phyloP scores from a whole-genome alignment of 2,888 invertebrate genomes.

The Mesorhabditis belari region DNA sequence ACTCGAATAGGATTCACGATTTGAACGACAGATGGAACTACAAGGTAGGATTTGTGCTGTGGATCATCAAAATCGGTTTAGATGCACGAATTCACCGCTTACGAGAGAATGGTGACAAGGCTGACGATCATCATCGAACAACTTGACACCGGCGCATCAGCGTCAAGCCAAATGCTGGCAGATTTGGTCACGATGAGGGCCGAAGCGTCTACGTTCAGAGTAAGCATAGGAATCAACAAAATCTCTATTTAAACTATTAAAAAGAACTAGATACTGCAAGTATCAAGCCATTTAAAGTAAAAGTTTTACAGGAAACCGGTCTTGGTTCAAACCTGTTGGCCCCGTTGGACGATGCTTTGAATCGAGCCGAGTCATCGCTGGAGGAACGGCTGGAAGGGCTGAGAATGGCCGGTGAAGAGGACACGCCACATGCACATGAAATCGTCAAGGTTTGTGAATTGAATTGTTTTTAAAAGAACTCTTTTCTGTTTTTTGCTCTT shows the following conservation, averaged over 20 bases:
- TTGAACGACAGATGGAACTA: constrained; percentile 1
- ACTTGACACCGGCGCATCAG: neutral
- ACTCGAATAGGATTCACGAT: neutral
- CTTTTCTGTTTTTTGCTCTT: neutral
- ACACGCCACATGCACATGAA: constrained; percentile 27
- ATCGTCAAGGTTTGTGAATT: constrained; percentile 28
- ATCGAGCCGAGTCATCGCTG: constrained; percentile 13
- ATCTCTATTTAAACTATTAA: too few relatives aligned
- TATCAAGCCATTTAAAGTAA: neutral
- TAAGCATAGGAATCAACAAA: too few relatives aligned
- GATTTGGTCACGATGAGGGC: neutral
- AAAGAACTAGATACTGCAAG: too few relatives aligned
- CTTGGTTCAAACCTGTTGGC: constrained; percentile 14
- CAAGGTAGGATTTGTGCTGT: too few relatives aligned
- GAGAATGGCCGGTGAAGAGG: constrained; percentile 36
- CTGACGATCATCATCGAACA: neutral
- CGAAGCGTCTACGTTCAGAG: neutral
- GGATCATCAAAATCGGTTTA: neutral
- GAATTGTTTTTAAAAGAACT: neutral
- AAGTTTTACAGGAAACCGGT: constrained; percentile 7
- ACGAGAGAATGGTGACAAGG: neutral
- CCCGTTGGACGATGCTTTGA: constrained; percentile 14
- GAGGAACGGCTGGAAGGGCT: constrained; percentile 26
- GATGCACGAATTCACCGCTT: neutral
- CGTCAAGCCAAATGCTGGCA: neutral